Evolutionary conservation across 2,113 vertebrate species (phyloP).

Genomic region (Atherinomorus stipes): DNA sequence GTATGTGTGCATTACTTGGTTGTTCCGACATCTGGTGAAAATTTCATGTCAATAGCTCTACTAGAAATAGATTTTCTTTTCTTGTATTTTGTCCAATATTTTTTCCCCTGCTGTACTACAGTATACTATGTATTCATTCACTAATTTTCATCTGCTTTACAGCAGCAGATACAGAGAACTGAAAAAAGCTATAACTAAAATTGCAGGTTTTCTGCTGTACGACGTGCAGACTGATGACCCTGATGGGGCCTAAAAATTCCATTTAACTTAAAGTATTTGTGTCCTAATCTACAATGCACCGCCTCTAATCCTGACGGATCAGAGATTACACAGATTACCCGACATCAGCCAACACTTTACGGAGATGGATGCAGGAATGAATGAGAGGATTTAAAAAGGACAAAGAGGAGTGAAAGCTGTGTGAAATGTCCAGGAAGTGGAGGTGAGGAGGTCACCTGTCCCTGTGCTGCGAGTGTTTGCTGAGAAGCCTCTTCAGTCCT

Average conservation of each 20-base stretch:
- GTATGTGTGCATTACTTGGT: too few relatives aligned
- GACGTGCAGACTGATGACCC: neutral
- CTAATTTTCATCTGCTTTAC: too few relatives aligned
- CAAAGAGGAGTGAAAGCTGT: neutral
- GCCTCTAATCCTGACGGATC: conserved; percentile 24
- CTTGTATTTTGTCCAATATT: too few relatives aligned
- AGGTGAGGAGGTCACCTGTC: neutral
- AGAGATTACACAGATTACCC: conserved; percentile 46
- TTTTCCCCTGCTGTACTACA: too few relatives aligned
- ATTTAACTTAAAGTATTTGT: conserved; percentile 8
- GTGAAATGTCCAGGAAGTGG: neutral
- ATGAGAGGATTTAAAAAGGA: neutral
- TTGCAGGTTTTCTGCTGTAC: too few relatives aligned
- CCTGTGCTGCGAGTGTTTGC: conserved; percentile 18
- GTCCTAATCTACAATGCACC: conserved; percentile 17
- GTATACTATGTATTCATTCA: too few relatives aligned
- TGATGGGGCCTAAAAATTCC: neutral
- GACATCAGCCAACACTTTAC: neutral
- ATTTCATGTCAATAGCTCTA: too few relatives aligned
- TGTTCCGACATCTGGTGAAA: too few relatives aligned
- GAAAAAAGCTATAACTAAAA: too few relatives aligned
- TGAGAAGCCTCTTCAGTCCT: conserved; percentile 61
- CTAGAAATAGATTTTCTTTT: too few relatives aligned
- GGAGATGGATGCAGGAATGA: neutral
- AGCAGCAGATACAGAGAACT: too few relatives aligned